Evolutionary conservation across 2,888 invertebrate genomes (phyloP).

Genomic region (Brenthis daphne): DNA sequence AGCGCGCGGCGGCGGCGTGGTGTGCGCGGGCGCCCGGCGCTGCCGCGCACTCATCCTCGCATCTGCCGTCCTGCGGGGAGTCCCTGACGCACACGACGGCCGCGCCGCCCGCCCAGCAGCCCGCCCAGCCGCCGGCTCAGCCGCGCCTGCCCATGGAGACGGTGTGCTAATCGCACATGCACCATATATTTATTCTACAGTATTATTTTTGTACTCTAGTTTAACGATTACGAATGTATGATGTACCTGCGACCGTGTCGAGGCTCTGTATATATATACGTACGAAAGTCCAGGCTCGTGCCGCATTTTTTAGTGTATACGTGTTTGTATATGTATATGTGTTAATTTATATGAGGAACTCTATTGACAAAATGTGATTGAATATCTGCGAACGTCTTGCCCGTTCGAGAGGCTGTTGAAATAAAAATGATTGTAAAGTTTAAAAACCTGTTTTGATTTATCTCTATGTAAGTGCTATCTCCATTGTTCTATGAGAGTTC

Average conservation of each 20-base stretch:
- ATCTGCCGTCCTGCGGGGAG: slow-evolving; percentile 90
- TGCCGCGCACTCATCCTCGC: slow-evolving; percentile 88
- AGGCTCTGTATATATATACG: slow-evolving; percentile 44
- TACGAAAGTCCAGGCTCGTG: slow-evolving; percentile 37
- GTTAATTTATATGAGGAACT: slow-evolving; percentile 45
- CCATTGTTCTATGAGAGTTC: neutral
- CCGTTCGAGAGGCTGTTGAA: slow-evolving; percentile 67
- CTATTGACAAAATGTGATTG: slow-evolving; percentile 40
- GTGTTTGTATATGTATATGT: slow-evolving; percentile 45
- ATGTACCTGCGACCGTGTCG: slow-evolving; percentile 39
- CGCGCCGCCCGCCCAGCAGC: slow-evolving; percentile 84
- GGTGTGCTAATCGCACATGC: slow-evolving; percentile 76
- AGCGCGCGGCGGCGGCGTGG: slow-evolving; percentile 57
- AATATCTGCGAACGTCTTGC: slow-evolving; percentile 45
- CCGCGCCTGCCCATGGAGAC: slow-evolving; percentile 82
- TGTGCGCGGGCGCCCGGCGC: slow-evolving; percentile 75
- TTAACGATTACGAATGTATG: slow-evolving; percentile 54
- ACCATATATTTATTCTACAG: slow-evolving; percentile 68
- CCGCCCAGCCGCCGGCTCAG: slow-evolving; percentile 74
- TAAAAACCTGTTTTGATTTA: slow-evolving; percentile 8
- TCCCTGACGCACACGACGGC: slow-evolving; percentile 87
- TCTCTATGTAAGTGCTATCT: neutral
- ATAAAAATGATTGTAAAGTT: slow-evolving; percentile 54
- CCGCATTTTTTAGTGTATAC: slow-evolving; percentile 41
- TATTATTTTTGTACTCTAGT: slow-evolving; percentile 72